Base-by-base conservation (phyloP, 2,113 vertebrate genomes). In the Lonchura striata region DNA sequence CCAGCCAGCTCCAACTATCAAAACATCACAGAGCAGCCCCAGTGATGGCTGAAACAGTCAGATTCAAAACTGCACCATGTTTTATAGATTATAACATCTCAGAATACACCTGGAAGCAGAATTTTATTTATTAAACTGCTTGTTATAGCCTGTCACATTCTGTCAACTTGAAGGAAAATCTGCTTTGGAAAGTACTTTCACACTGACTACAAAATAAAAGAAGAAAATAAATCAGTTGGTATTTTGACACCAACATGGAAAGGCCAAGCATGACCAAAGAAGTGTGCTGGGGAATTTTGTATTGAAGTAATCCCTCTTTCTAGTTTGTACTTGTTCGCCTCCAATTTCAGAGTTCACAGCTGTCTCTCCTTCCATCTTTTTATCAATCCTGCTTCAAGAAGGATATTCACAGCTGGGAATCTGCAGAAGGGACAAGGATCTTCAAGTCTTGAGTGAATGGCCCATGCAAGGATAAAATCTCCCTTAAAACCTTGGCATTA, bases 81-180 rank as follows among this genome's bases (percentile, higher is more conserved):
- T 97, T 96, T 91, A 94, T 65, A 89, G 83, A 95, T 95, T 78
- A 69, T 35, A 95, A 65, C 87, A 94, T 71, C 63, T 76, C 78
- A 0, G 82, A 94, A 88, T 39, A 91, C 66, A 94, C 80, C 94
- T 69, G 59, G 78, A 89, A 92, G 80, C 44, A 79, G 65, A 68
- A 33, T 85, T 95, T 95, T 86, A 92, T 90, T 95, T 94, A 96
- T 96, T 96, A 91, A 96, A 87, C 66, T 90, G 47, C 49, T 80
- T 82, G 79, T 82, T 95, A 91, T 13, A 94, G 87, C 68, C 61
- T 78, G 87, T 95, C 93, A 54, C 15, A 91, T 57, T 88, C 84
- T 96, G 79, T 84, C 92, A 95, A 81, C 65, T 19, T 39, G 10
- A 92, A 95, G 79, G 96, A 92, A 96, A 96, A 94, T 57, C 74